Evolutionary conservation across 30 jellyfish, hydroid and myxozoan species (phyloP), one percentile per base, ranked within the genome.

Genomic region (Hydra vulgaris): DNA sequence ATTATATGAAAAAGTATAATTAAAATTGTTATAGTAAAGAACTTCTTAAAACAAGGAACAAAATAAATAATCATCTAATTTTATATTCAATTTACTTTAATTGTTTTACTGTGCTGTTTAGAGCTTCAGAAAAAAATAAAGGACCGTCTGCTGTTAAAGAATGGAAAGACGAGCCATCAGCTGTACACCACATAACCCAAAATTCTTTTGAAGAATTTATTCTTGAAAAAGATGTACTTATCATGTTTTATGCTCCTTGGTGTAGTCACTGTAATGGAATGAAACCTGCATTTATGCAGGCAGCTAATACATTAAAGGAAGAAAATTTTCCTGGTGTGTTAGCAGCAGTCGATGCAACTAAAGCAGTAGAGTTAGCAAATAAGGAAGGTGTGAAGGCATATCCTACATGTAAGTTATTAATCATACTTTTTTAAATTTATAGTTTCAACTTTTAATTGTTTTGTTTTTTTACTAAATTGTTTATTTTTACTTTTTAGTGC

Each of bases 181-280:
- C 82, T 25, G 96, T 86, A n/a, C 76, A 70, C 76, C 83, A 81
- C 67, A 87, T 87, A 8, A 90, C 95, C 0, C 72, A 88, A 0
- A 54, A 72, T 23, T 78, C 87, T 66, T 90, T 90, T 78, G 94
- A 82, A 26, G 95, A 90, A 8, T 90, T 85, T 73, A 88, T 85
- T 15, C 79, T 78, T 67, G 94, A 86, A 23, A 82, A 90, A 66
- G 89, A 72, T 70, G 77, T 90, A 73, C 69, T 90, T 19, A 95
- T 90, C 27, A 82, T 86, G 95, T 90, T 90, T 79, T 86, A 90
- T 83, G 97, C 97, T 4, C 97, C 97, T 0, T 90, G 97, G 97
- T 90, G 97, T 74, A 95, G 97, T 66, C 92, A 90, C 72, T 90
- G 97, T 79, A 73, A 77, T 23, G 40, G 66, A 26, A 82, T 90